phyloP scores from a whole-genome alignment of 2,888 invertebrate species.

The Netelia virgata region DNA sequence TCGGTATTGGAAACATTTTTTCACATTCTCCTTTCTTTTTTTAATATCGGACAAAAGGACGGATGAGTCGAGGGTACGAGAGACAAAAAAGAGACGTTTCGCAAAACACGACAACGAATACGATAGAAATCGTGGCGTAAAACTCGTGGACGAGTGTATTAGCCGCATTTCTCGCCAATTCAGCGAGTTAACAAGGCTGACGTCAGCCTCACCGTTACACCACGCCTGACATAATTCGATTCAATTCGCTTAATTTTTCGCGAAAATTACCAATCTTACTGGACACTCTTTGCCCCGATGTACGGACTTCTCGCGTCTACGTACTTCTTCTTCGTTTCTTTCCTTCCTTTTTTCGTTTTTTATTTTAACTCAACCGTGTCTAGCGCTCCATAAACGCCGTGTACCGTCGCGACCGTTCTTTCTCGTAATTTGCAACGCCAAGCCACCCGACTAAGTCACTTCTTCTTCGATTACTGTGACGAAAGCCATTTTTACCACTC shows the following conservation, averaged over 20 bases:
- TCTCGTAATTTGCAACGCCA: conserved; percentile 5
- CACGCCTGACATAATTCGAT: conserved; percentile 82
- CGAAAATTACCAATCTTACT: conserved; percentile 83
- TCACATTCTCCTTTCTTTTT: background rate
- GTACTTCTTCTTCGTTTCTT: background rate
- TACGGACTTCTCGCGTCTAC: conserved; percentile 15
- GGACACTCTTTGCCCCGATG: conserved; percentile 53
- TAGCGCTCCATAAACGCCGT: background rate
- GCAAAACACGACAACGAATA: conserved; percentile 21
- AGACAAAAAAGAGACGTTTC: conserved; percentile 1
- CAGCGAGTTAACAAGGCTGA: conserved; percentile 82
- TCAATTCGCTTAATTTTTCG: conserved; percentile 82
- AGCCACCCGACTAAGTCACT: background rate
- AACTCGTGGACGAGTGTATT: conserved; percentile 63
- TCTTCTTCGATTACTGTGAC: background rate
- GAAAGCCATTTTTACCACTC: background rate
- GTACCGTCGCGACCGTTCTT: conserved; percentile 6
- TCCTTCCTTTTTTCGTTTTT: background rate
- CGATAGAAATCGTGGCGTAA: conserved; percentile 58
- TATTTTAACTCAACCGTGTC: background rate
- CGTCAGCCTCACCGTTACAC: conserved; percentile 76
- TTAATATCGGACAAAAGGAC: background rate
- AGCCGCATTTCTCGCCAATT: conserved; percentile 82
- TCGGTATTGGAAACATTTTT: too few species aligned
- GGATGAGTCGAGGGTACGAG: background rate